Conservation (phyloP, 2,888 invertebrate genomes). For the Watsonalla binaria region DNA sequence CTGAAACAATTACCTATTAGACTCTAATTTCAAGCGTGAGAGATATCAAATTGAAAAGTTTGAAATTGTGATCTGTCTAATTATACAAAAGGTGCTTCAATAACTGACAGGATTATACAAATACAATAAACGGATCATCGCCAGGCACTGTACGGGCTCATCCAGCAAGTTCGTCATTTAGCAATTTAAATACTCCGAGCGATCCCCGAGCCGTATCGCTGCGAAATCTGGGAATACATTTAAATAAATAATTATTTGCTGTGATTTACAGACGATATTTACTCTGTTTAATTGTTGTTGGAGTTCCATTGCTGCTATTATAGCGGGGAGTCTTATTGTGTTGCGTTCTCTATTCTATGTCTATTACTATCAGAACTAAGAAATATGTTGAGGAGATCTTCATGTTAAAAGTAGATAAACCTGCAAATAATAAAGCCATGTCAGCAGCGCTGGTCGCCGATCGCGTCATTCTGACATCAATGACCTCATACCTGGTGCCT, state of each 20-base stretch:
- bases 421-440: no score
- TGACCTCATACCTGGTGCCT: no score
- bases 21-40: no score
- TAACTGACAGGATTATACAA: background rate
- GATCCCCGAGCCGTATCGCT: background rate
- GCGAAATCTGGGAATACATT: background rate
- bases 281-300: background rate
- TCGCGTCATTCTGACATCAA: no score
- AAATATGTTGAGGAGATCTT: no score
- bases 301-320: background rate
- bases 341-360: no score
- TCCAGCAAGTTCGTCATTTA: slow-evolving; percentile 1
- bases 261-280: background rate
- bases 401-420: no score
- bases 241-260: background rate
- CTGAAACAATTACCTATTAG: no score
- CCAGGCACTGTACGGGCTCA: background rate
- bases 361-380: no score
- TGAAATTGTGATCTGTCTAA: background rate
- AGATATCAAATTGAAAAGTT: no score
- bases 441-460: no score
- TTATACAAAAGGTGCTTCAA: background rate
- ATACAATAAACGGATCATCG: background rate
- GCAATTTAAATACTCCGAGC: slow-evolving; percentile 1
- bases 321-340: background rate